Base-by-base conservation (phyloP, 2,113 vertebrate species). In the Dascyllus trimaculatus region DNA sequence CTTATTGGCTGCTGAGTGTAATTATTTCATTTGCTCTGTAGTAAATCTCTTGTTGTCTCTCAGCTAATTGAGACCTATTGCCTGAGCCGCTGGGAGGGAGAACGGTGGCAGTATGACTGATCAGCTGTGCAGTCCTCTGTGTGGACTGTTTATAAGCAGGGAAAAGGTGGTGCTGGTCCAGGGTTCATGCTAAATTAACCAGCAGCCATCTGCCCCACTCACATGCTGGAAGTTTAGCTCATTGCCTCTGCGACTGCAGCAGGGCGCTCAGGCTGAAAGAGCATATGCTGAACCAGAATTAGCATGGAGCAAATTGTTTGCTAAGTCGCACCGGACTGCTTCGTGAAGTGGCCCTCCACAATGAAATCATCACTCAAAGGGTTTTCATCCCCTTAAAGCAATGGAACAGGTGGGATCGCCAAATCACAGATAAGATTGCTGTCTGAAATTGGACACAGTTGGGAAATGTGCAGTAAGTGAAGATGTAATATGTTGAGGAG, bases 121-220 rank as follows among this genome's bases (percentile, higher is more conserved):
- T 91, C 70, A 72, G 78, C 79, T 19, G 64, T 6, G 29, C 24
- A 38, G 60, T 54, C 60, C 65, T 80, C 69, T 54, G 49, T 70
- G 80, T 26, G 24, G 45, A 76, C 32, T 73, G 82, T 85, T 85
- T 84, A 66, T 66, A 46, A 78, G 82, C 65, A 58, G 53, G 15
- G 70, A 53, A 43, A 81, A 65, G 63, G 80, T 75, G 78, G 59
- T 79, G 77, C 59, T 49, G 82, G 71, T 86, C 58, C 73, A 60
- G 57, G 29, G 78, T 84, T 84, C 67, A 78, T 63, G 89, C 84
- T 90, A 85, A 90, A 92, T 91, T 82, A 90, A 87, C 81, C 82
- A 86, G 80, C 65, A 65, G 74, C 83, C 83, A 89, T 88, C 91
- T 89, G 91, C 73, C 60, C 60, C 57, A n/a, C 64, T 90, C 84